Evolutionary conservation across 2,797 vertebrate genomes (phyloP).

Genomic region (Carduelis carduelis): DNA sequence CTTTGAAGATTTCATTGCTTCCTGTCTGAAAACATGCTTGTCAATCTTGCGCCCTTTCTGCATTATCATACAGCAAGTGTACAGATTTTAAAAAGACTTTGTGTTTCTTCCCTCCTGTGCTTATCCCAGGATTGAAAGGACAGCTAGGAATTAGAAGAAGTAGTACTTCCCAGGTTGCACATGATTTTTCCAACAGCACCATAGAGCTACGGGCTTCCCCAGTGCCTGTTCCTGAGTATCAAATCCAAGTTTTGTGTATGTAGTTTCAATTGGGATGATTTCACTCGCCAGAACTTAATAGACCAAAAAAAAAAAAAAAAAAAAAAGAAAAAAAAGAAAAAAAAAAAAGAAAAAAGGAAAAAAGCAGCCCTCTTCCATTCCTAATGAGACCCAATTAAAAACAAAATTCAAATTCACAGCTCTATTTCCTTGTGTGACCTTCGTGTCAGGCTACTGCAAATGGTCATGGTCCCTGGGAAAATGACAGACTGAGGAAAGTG

Average conservation of each 20-base stretch:
- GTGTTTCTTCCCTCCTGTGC: background rate
- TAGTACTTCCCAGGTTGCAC: background rate
- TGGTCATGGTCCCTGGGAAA: background rate
- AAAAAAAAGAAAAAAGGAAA: too few relatives aligned
- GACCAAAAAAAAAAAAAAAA: background rate
- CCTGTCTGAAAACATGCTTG: background rate
- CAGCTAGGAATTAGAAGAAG: background rate
- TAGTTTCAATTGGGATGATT: background rate
- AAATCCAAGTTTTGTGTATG: background rate
- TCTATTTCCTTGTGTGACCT: conserved; percentile 21
- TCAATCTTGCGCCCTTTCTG: background rate
- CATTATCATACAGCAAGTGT: background rate
- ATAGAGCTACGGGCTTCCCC: background rate
- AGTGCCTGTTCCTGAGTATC: background rate
- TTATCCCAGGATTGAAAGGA: background rate
- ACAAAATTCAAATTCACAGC: background rate
- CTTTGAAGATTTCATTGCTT: conserved; percentile 30
- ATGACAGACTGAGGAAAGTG: conserved; percentile 9
- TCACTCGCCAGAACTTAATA: background rate
- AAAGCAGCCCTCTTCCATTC: background rate
- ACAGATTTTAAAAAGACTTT: background rate
- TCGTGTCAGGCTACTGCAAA: background rate
- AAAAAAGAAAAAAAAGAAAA: too few relatives aligned
- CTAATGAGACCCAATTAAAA: conserved; percentile 4
- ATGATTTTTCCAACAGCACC: background rate